Conservation (phyloP, 1,140 invertebrate genomes). For the Zaprionus taronus region DNA sequence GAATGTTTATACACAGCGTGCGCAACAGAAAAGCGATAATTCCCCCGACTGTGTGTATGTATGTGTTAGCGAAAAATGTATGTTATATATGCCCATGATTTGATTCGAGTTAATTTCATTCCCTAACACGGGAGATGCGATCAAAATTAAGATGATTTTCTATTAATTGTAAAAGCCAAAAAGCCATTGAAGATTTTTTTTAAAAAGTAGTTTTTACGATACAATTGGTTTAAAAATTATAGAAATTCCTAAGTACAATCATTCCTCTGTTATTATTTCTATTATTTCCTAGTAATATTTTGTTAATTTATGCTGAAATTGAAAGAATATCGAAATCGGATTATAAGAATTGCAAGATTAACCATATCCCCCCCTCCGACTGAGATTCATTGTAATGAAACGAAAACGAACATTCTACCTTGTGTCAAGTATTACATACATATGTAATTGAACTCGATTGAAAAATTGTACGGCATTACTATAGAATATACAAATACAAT, state of each 20-base stretch:
- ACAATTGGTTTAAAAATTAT: slow-evolving; percentile 39
- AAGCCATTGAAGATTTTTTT: slow-evolving; percentile 55
- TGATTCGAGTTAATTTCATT: slow-evolving; percentile 27
- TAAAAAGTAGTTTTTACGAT: slow-evolving; percentile 32
- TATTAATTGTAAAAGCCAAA: slow-evolving; percentile 45
- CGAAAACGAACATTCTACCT: background rate
- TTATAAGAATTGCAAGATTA: background rate
- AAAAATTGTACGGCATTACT: slow-evolving; percentile 1
- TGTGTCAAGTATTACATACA: slow-evolving; percentile 6
- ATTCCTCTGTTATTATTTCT: background rate
- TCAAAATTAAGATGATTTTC: slow-evolving; percentile 38
- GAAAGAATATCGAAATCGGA: background rate
- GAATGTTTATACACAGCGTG: slow-evolving; percentile 26
- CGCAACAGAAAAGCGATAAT: slow-evolving; percentile 18
- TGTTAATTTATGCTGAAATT: background rate
- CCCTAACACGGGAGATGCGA: slow-evolving; percentile 17
- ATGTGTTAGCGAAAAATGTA: slow-evolving; percentile 12
- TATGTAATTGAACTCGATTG: slow-evolving; percentile 7
- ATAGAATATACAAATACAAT: background rate
- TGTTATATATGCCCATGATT: slow-evolving; percentile 2
- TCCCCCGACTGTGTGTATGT: slow-evolving; percentile 32
- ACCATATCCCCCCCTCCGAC: background rate
- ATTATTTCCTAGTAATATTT: slow-evolving; percentile 1
- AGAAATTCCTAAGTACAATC: slow-evolving; percentile 43
- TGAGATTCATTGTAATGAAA: slow-evolving; percentile 5